Conservation (phyloP, 2,113 vertebrate genomes). For the Pan troglodytes region DNA sequence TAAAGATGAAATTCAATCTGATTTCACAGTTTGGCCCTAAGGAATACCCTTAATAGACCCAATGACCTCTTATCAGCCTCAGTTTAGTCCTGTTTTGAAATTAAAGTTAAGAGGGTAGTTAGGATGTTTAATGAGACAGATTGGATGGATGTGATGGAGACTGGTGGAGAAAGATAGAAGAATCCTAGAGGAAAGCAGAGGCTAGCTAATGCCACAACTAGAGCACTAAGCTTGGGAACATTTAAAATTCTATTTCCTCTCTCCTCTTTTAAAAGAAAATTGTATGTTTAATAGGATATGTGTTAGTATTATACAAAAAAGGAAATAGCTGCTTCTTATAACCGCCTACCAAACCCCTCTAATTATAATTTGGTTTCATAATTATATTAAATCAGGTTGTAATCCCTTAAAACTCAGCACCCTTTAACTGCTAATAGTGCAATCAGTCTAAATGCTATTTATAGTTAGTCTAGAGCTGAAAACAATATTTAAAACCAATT, state of each 20-base stretch:
- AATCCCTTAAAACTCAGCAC: constrained; percentile 65
- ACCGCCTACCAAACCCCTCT: constrained; percentile 49
- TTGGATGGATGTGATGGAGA: not conserved
- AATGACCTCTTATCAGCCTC: not conserved
- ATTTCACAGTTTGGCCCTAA: not conserved
- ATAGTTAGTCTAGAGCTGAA: constrained; percentile 60
- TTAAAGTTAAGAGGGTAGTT: not conserved
- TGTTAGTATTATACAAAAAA: constrained; percentile 31
- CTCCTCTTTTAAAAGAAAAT: constrained; percentile 52
- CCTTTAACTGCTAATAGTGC: constrained; percentile 62
- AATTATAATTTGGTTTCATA: constrained; percentile 67
- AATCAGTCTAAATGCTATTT: constrained; percentile 68
- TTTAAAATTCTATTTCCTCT: constrained; percentile 45
- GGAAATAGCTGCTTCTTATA: constrained; percentile 40
- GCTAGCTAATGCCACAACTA: not conserved
- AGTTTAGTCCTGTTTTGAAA: not conserved
- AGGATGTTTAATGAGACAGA: constrained; percentile 22
- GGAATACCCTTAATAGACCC: not conserved
- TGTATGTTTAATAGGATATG: constrained; percentile 38
- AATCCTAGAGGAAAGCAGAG: not conserved
- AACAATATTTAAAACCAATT: constrained; percentile 75
- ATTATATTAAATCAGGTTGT: constrained; percentile 69
- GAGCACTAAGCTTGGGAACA: not conserved
- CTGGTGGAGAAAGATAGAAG: not conserved
- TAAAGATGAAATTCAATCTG: not conserved